These are phyloP conservation scores for Rattus norvegicus DNA, from an alignment of 2,113 vertebrate species.

Conservation along the genomic window DNA sequence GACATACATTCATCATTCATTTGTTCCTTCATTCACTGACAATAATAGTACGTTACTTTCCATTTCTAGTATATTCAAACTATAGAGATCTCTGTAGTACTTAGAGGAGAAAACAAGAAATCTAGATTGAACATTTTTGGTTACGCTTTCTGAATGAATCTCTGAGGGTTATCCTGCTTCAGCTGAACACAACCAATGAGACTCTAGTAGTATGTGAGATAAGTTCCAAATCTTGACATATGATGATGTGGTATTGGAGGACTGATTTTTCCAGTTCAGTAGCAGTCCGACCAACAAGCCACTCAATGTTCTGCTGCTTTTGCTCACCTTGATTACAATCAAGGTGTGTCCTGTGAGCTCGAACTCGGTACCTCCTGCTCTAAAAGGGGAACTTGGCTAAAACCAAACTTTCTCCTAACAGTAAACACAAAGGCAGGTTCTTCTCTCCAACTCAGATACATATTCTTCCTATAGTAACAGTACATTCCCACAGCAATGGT, in stretches of 20 bases:
- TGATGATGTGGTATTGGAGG: background rate
- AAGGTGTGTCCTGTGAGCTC: constrained; percentile 55
- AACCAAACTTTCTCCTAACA: constrained; percentile 60
- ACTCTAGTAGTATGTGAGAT: background rate
- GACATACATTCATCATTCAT: background rate
- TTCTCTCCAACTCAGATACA: constrained; percentile 54
- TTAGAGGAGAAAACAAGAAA: constrained; percentile 73
- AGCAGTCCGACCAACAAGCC: constrained; percentile 75
- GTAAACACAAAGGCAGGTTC: constrained; percentile 48
- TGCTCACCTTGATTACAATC: constrained; percentile 75
- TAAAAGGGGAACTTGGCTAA: constrained; percentile 65
- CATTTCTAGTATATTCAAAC: constrained; percentile 76
- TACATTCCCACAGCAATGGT: background rate
- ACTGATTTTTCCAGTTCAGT: constrained; percentile 44
- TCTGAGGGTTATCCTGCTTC: constrained; percentile 82
- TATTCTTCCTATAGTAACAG: background rate
- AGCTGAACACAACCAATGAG: constrained; percentile 13
- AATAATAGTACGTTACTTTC: constrained; percentile 36
- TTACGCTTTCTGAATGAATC: constrained; percentile 85
- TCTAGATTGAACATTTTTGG: constrained; percentile 83
- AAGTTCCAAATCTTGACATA: background rate
- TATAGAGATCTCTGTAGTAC: constrained; percentile 68
- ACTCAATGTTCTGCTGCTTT: constrained; percentile 74
- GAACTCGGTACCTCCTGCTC: constrained; percentile 74
- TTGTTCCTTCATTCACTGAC: constrained; percentile 55